Percentiles rank a stretch among this genome's conserved stretches.
phyloP scores from a whole-genome alignment of 2,797 vertebrate genomes.

The Eutrigla gurnardus region DNA sequence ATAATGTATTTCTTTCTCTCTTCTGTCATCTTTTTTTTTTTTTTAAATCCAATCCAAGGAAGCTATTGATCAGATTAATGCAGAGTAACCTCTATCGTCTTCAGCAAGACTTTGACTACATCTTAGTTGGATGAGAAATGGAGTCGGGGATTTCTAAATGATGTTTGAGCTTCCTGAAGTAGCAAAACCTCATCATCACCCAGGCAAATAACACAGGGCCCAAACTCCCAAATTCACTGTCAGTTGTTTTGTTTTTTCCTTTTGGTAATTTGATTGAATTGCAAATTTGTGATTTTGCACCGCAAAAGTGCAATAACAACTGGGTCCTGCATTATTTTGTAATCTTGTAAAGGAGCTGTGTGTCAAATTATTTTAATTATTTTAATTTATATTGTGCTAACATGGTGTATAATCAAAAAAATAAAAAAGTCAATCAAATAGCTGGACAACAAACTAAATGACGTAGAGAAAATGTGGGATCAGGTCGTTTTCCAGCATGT shows the following conservation, averaged over 20 bases:
- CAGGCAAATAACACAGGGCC: not conserved
- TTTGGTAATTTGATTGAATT: not conserved
- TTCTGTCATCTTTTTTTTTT: conserved; percentile 18
- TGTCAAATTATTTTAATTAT: conserved; percentile 1
- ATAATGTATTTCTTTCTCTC: conserved; percentile 17
- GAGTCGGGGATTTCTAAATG: not conserved
- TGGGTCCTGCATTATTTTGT: not conserved
- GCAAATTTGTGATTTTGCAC: conserved; percentile 3
- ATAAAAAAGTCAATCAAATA: not conserved
- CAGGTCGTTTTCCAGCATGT: not conserved
- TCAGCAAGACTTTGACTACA: not conserved
- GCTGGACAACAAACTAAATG: not conserved
- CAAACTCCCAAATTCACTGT: not conserved
- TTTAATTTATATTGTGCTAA: not conserved
- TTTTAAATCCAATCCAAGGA: conserved; percentile 8
- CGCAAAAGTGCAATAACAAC: not conserved
- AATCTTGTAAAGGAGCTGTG: not conserved
- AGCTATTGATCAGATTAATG: not conserved
- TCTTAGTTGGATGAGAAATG: conserved; percentile 1
- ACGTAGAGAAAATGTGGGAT: conserved; percentile 1
- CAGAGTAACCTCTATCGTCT: not conserved
- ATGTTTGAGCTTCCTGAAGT: not conserved
- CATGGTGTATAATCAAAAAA: not conserved
- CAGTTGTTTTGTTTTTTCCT: not conserved
- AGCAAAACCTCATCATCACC: not conserved